Conservation (phyloP, 2,888 invertebrate genomes). For the Volucella inanis region DNA sequence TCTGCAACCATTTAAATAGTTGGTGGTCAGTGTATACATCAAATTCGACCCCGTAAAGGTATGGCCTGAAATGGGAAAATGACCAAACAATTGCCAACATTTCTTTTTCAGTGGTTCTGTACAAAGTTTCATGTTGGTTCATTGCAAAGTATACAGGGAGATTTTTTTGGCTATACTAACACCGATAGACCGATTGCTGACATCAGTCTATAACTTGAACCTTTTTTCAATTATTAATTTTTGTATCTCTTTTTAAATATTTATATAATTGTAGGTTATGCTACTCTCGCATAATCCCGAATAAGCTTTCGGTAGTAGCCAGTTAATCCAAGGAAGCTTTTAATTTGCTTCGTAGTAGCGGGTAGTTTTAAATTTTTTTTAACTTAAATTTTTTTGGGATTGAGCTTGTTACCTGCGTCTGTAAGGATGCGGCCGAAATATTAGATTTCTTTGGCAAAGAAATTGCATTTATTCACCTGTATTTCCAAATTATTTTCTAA, state of each 20-base stretch:
- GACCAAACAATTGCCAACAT: conserved; percentile 46
- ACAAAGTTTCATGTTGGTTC: no score
- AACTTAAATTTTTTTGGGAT: conserved; percentile 14
- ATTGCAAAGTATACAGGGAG: no score
- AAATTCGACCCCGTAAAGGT: conserved; percentile 32
- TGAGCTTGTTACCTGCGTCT: conserved; percentile 19
- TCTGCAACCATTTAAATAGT: conserved; percentile 41
- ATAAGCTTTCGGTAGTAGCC: conserved; percentile 16
- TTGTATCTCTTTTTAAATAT: conserved; percentile 34
- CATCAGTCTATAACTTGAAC: conserved; percentile 29
- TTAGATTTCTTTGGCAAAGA: conserved; percentile 39
- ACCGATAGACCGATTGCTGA: no score
- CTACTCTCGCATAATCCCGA: conserved; percentile 33
- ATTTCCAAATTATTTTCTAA: conserved; percentile 38
- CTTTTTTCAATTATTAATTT: conserved; percentile 34
- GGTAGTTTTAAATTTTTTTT: conserved; percentile 27
- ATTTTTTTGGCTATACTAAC: no score
- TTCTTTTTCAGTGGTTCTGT: conserved; percentile 35
- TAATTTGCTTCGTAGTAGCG: conserved; percentile 32
- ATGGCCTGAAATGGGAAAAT: conserved; percentile 33
- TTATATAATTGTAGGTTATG: conserved; percentile 18
- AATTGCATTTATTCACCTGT: conserved; percentile 33
- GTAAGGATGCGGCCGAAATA: conserved; percentile 33
- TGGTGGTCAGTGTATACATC: conserved; percentile 33
- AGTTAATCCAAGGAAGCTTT: conserved; percentile 15